phyloP scores from a whole-genome alignment of 2,113 vertebrate genomes.

The Noctilio leporinus region DNA sequence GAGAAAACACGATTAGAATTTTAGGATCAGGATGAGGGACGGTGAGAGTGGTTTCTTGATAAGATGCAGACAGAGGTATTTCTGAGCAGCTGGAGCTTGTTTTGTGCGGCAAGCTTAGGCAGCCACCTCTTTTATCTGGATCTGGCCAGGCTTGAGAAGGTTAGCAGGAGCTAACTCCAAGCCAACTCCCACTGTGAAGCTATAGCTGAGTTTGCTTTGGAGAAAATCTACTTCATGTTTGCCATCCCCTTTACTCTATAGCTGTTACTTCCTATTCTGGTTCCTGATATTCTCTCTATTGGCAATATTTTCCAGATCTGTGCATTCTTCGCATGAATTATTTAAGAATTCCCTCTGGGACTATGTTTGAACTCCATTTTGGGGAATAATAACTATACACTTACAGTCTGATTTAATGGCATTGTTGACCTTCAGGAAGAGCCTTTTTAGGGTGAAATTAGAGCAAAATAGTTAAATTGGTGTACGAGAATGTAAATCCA shows the following conservation, averaged over 20 bases:
- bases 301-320: conserved; percentile 18
- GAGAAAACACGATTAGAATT: not conserved
- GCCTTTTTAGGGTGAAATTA: not conserved
- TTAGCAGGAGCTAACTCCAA: not conserved
- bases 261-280: not conserved
- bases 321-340: conserved; percentile 33
- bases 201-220: not conserved
- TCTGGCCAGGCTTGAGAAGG: not conserved
- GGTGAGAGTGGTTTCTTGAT: not conserved
- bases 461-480: not conserved
- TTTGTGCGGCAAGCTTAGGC: not conserved
- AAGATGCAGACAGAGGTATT: not conserved
- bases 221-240: conserved; percentile 1
- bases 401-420: conserved; percentile 6
- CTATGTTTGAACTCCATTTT: conserved; percentile 37
- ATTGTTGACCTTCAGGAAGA: conserved; percentile 29
- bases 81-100: not conserved
- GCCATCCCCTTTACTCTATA: not conserved
- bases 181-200: not conserved
- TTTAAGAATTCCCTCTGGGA: not conserved
- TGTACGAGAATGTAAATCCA: not conserved
- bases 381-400: not conserved
- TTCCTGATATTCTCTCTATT: conserved; percentile 13
- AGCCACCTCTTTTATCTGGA: not conserved
- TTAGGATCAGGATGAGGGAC: not conserved